Base-by-base conservation (phyloP, 2,113 vertebrate species). In the Todiramphus chloris region DNA sequence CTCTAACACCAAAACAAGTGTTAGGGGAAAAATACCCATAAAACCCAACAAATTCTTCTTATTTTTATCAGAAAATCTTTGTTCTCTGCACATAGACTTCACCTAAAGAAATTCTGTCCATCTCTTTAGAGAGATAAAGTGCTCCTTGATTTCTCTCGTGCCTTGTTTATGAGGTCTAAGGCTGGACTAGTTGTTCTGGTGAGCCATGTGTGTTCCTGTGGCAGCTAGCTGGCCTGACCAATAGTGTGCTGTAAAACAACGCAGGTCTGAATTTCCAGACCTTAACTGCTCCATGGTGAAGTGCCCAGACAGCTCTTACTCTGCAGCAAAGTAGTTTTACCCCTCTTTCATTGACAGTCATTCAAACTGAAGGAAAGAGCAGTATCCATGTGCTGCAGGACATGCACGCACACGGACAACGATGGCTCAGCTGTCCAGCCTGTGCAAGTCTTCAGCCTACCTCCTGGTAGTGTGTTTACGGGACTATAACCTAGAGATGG, bases 91-190 rank as follows among this genome's bases (percentile, higher is more conserved):
- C 11, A 30, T 35, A 1, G 46, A 94, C 92, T 95, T 90, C 59
- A 79, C 83, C 81, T 94, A 56, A 94, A 96, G 87, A 97, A 95
- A 98, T 82, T 89, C 28, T 43, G 43, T 46, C 58, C 33, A 56
- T 51, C 27, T 87, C 19, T 79, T 64, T 19, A 67, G 24, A 39
- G 30, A 44, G 30, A 59, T 59, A 43, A 79, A 80, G n/a, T 59
- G n/a, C 16, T 89, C 35, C 39, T 72, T 81, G 80, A 83, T 50
- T 94, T 70, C 44, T 87, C 43, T 87, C 37, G 10, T 27, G 41
- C 17, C 43, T 91, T 60, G 33, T 63, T 94, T n/a, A 81, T 64
- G 46, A 89, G n/a, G 51, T 64, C 63, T 94, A 60, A 87, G 27
- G 27, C 51, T 84, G 79, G 16, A 66, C 9, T 21, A 88, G 66